Conservation (phyloP, 2,113 vertebrate genomes). For the Stegostoma tigrinum region DNA sequence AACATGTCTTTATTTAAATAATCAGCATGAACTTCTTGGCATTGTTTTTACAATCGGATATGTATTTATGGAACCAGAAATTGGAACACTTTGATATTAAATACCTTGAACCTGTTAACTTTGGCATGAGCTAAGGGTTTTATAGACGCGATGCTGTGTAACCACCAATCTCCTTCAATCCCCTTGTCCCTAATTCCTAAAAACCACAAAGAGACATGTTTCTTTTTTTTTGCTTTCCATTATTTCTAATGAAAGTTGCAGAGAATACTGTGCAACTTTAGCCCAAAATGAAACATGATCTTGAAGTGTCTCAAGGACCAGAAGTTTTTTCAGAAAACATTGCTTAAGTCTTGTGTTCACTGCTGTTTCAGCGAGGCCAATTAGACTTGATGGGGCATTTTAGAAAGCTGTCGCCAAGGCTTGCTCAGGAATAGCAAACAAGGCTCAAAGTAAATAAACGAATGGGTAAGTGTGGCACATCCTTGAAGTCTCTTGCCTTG, state of each 20-base stretch:
- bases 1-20: constrained; percentile 84
- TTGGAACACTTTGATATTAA: constrained; percentile 90
- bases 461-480: constrained; percentile 51
- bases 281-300: constrained; percentile 74
- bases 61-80: constrained; percentile 91
- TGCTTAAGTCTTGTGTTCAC: constrained; percentile 63
- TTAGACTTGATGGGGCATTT: constrained; percentile 64
- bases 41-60: constrained; percentile 80
- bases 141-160: constrained; percentile 78
- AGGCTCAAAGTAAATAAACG: constrained; percentile 75
- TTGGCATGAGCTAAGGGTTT: constrained; percentile 80
- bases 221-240: constrained; percentile 52
- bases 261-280: constrained; percentile 72
- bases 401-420: constrained; percentile 67
- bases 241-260: constrained; percentile 64
- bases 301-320: constrained; percentile 76
- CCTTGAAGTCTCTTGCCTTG: constrained; percentile 52
- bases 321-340: constrained; percentile 93
- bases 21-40: constrained; percentile 79
- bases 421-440: constrained; percentile 71
- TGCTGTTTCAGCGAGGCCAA: constrained; percentile 59
- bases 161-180: constrained; percentile 62
- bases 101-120: constrained; percentile 88
- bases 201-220: constrained; percentile 62
- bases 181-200: constrained; percentile 59